phyloP scores from a whole-genome alignment of 2,888 invertebrate genomes.

The Caenorhabditis angaria region DNA sequence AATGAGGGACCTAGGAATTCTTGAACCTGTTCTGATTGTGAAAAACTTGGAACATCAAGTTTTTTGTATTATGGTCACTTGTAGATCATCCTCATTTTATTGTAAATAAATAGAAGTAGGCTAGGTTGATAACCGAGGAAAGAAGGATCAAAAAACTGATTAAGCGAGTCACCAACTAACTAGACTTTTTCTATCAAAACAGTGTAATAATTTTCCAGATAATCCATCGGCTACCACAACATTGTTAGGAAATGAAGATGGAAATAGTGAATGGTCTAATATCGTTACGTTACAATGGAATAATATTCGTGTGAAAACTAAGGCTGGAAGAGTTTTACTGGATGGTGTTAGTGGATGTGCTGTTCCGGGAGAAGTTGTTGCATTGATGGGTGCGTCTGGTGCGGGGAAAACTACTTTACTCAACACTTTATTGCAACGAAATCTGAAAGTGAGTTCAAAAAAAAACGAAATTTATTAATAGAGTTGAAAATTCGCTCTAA shows the following conservation, averaged over 20 bases:
- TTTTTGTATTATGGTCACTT: too few species aligned
- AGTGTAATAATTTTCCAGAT: background rate
- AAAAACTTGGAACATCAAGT: too few species aligned
- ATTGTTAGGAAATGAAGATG: background rate
- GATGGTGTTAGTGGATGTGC: slow-evolving; percentile 61
- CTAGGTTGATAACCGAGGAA: background rate
- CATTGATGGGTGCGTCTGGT: slow-evolving; percentile 76
- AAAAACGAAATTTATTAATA: too few species aligned
- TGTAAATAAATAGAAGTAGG: too few species aligned
- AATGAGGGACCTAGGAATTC: background rate
- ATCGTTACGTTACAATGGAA: slow-evolving; percentile 58
- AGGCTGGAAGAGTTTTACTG: slow-evolving; percentile 58
- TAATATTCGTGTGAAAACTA: slow-evolving; percentile 51
- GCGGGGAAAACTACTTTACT: slow-evolving; percentile 93
- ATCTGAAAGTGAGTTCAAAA: slow-evolving; percentile 39
- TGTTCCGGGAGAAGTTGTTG: slow-evolving; percentile 67
- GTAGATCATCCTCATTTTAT: too few species aligned
- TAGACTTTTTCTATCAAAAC: too few species aligned
- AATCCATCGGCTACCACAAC: background rate
- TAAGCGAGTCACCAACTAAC: too few species aligned
- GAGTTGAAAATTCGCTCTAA: too few species aligned
- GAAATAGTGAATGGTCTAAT: background rate
- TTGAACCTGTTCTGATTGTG: too few species aligned
- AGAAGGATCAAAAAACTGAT: background rate
- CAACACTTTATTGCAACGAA: slow-evolving; percentile 80